Evolutionary conservation across 2,113 vertebrate species (phyloP).

Genomic region (Coryphaenoides rupestris): DNA sequence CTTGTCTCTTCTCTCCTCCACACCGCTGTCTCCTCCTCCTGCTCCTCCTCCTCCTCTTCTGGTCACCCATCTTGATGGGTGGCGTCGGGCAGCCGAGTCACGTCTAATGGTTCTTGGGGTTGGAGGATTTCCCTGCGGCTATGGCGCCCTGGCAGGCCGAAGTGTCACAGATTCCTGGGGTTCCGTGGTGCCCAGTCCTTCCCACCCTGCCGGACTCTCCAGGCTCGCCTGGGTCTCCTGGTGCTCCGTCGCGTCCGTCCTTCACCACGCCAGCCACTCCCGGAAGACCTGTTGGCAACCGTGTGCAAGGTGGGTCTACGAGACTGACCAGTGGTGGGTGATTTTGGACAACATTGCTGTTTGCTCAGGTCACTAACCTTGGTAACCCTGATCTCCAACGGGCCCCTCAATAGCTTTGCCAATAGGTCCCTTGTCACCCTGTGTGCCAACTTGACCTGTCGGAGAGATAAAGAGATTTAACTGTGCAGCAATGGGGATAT

Average conservation of each 20-base stretch:
- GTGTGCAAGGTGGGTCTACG: background rate
- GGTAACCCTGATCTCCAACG: conserved; percentile 86
- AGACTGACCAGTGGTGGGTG: no score
- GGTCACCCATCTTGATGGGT: conserved; percentile 24
- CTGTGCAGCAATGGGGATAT: no score
- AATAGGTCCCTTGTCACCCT: conserved; percentile 84
- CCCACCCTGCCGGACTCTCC: conserved; percentile 87
- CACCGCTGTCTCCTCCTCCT: no score
- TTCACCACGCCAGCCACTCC: conserved; percentile 84
- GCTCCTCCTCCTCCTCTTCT: conserved; percentile 29
- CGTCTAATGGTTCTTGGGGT: conserved; percentile 83
- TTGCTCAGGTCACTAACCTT: conserved; percentile 69
- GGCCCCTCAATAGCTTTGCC: conserved; percentile 87
- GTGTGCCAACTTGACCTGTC: conserved; percentile 83
- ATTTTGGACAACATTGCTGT: background rate
- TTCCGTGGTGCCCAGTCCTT: conserved; percentile 85
- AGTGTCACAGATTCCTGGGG: conserved; percentile 94
- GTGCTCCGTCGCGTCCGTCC: conserved; percentile 87
- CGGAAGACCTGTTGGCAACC: conserved; percentile 75
- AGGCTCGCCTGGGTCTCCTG: conserved; percentile 87
- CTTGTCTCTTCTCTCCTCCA: conserved; percentile 30
- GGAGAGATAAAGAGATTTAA: conserved; percentile 5
- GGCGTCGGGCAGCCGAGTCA: conserved; percentile 34
- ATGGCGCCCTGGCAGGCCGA: conserved; percentile 91
- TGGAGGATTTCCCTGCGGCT: conserved; percentile 74